Conservation (phyloP, 2,797 vertebrate genomes). For the Micrastur ruficollis region DNA sequence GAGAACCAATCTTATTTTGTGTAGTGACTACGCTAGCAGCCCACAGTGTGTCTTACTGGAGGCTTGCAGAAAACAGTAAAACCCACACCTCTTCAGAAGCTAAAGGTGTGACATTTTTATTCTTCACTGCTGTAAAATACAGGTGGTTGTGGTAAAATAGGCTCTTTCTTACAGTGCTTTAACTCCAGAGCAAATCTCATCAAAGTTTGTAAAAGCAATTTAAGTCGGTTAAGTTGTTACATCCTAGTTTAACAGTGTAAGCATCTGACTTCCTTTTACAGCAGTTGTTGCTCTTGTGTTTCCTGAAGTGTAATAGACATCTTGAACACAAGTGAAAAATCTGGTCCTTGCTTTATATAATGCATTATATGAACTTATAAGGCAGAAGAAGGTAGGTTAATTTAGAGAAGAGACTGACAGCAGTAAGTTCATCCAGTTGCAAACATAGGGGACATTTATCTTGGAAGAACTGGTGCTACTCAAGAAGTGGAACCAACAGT, state of each 20-base stretch:
- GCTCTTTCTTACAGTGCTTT: neutral
- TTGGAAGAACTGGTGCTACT: neutral
- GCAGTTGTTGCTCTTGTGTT: neutral
- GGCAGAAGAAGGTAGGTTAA: neutral
- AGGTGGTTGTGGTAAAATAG: neutral
- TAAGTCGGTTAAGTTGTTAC: neutral
- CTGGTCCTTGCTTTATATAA: neutral
- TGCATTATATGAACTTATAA: neutral
- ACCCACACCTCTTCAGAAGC: neutral
- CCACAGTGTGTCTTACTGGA: neutral
- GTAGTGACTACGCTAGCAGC: neutral
- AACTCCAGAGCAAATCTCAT: neutral
- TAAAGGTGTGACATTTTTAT: neutral
- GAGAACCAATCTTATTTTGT: constrained; percentile 42
- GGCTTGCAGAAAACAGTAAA: constrained; percentile 34
- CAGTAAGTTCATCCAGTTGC: neutral
- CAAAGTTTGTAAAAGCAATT: neutral
- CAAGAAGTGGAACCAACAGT: neutral
- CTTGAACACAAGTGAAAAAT: neutral
- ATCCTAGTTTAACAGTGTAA: neutral
- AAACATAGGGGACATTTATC: neutral
- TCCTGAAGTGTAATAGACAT: neutral
- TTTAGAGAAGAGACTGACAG: neutral
- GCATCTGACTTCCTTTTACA: neutral
- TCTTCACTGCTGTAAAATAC: neutral